A percentile compares a stretch with the other conserved stretches of the same genome.
Evolutionary conservation across 2,888 invertebrate species (phyloP).

Genomic region (Acanthosepion pharaonis): DNA sequence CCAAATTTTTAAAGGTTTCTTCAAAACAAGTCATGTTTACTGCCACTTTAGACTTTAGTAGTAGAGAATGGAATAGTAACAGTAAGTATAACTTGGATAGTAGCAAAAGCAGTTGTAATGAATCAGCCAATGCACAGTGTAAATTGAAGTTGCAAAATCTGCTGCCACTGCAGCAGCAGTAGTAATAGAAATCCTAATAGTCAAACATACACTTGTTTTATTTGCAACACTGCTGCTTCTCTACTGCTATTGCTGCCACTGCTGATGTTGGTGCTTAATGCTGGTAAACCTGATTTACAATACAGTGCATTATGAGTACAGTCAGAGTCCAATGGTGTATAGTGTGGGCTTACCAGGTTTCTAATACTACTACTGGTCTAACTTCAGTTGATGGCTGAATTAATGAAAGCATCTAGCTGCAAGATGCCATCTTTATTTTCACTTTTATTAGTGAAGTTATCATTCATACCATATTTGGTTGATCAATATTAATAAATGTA

Average conservation of each 20-base stretch:
- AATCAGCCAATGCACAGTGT: not conserved
- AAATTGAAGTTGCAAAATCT: not conserved
- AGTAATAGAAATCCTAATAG: not conserved
- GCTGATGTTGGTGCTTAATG: not conserved
- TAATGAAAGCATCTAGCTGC: not conserved
- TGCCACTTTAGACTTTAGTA: not conserved
- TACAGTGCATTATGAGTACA: not conserved
- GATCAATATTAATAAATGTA: not conserved
- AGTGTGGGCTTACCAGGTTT: not conserved
- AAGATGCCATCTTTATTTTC: not conserved
- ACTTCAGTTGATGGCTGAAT: not conserved
- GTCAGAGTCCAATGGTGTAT: not conserved
- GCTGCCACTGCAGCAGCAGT: not conserved
- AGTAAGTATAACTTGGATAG: not conserved
- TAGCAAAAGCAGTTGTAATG: not conserved
- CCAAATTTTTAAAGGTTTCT: not conserved
- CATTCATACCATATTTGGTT: not conserved
- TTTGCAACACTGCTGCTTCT: not conserved
- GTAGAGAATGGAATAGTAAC: not conserved
- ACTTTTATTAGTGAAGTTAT: not conserved
- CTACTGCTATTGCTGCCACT: not conserved
- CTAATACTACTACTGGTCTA: not conserved
- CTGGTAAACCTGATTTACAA: constrained; percentile 33
- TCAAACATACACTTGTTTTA: not conserved
- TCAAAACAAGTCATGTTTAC: not conserved